A percentile compares a stretch with the other conserved stretches of the same genome.
Conservation (phyloP, 2,888 invertebrate genomes). For the Platerodrilus igneus region DNA sequence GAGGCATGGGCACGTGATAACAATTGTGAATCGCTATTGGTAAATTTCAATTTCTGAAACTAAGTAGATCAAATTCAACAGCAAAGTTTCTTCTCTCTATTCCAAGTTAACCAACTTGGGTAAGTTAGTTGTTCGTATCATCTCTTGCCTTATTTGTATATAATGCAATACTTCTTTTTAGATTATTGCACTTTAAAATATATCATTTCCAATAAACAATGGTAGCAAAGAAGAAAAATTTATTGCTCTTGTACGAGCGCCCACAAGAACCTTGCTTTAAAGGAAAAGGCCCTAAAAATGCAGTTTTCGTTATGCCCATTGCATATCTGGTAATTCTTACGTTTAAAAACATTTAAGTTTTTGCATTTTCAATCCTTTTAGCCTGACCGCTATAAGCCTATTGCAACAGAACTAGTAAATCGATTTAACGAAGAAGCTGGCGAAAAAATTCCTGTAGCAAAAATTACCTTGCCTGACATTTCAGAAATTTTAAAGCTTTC, state of each 20-base stretch:
- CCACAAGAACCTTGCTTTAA: slow-evolving; percentile 74
- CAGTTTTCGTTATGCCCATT: slow-evolving; percentile 58
- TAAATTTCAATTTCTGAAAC: no score
- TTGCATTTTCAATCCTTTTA: slow-evolving; percentile 30
- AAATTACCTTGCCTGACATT: slow-evolving; percentile 55
- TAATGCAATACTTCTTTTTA: no score
- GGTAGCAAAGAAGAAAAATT: slow-evolving; percentile 49
- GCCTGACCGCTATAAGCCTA: slow-evolving; percentile 54
- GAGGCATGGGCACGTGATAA: no score
- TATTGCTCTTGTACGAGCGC: slow-evolving; percentile 67
- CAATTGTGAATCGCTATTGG: no score
- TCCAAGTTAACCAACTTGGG: no score
- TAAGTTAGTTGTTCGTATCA: no score
- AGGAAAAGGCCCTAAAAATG: slow-evolving; percentile 62
- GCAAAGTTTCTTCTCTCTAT: no score
- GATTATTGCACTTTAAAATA: no score
- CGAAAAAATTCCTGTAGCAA: slow-evolving; percentile 53
- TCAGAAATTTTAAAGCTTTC: slow-evolving; percentile 55
- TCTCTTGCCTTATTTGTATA: no score
- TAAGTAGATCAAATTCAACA: no score
- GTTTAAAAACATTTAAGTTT: neutral
- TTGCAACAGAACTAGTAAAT: slow-evolving; percentile 57
- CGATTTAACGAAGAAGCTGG: slow-evolving; percentile 56
- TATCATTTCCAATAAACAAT: no score
- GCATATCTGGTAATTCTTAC: slow-evolving; percentile 55